Percentiles rank a stretch among this genome's conserved stretches.
Conservation (phyloP, 2,888 invertebrate species). For the Argyra leucocephala region DNA sequence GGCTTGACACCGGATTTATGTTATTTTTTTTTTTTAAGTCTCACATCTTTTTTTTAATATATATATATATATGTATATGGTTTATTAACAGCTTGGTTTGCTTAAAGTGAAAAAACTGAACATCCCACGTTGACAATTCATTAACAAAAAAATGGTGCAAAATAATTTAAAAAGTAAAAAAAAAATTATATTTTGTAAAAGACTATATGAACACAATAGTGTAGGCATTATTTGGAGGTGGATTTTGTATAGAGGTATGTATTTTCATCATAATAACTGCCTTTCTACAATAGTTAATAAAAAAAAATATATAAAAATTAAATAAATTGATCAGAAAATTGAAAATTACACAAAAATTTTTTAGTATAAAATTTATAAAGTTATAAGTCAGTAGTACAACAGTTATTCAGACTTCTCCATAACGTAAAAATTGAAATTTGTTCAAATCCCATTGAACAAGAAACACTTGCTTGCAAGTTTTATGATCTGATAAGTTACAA, state of each 20-base stretch:
- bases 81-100: no score
- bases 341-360: neutral
- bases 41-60: no score
- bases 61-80: no score
- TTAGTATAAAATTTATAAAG: neutral
- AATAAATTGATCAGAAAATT: no score
- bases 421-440: no score
- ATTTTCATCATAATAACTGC: neutral
- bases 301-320: neutral
- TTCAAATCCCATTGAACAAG: no score
- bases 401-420: no score
- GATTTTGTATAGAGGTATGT: neutral
- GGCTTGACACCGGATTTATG: no score
- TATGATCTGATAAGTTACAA: no score
- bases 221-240: slow-evolving; percentile 1
- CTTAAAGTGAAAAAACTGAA: neutral
- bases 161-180: neutral
- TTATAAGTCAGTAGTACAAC: neutral
- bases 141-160: neutral
- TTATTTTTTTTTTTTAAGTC: no score
- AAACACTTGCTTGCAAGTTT: no score
- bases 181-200: neutral
- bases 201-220: neutral
- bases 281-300: neutral
- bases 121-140: slow-evolving; percentile 6